Conservation (phyloP, 2,113 vertebrate species). For the Pterophyllum scalare region DNA sequence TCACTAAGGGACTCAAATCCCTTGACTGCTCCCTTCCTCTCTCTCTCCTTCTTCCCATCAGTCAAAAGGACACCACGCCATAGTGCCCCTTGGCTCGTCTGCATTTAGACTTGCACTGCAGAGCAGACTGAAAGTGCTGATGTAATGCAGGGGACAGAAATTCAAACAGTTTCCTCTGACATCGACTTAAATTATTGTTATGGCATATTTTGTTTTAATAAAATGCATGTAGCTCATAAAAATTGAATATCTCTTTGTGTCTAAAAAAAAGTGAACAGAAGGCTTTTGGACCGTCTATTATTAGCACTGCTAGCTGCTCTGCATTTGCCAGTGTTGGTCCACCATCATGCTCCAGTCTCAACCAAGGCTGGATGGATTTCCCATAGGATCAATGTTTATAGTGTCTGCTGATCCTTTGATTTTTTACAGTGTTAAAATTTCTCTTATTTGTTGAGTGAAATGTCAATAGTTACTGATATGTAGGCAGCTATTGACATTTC, state of each 20-base stretch:
- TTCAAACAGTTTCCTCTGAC: constrained; percentile 2
- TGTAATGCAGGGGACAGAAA: constrained; percentile 23
- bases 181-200: neutral
- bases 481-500: neutral
- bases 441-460: neutral
- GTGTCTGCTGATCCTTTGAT: neutral
- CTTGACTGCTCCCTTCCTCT: constrained; percentile 18
- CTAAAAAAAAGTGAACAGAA: neutral
- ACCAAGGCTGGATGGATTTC: constrained; percentile 5
- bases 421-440: neutral
- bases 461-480: neutral
- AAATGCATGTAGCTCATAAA: neutral
- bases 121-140: constrained; percentile 33
- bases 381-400: neutral
- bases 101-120: constrained; percentile 8
- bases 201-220: constrained; percentile 6
- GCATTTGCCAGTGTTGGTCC: neutral
- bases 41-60: constrained; percentile 16
- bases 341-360: neutral
- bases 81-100: neutral
- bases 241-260: neutral
- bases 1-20: constrained; percentile 42
- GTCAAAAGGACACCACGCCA: constrained; percentile 27
- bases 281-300: neutral
- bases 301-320: neutral